Conservation (phyloP, 2,797 vertebrate species). For the Acrossocheilus fasciatus region DNA sequence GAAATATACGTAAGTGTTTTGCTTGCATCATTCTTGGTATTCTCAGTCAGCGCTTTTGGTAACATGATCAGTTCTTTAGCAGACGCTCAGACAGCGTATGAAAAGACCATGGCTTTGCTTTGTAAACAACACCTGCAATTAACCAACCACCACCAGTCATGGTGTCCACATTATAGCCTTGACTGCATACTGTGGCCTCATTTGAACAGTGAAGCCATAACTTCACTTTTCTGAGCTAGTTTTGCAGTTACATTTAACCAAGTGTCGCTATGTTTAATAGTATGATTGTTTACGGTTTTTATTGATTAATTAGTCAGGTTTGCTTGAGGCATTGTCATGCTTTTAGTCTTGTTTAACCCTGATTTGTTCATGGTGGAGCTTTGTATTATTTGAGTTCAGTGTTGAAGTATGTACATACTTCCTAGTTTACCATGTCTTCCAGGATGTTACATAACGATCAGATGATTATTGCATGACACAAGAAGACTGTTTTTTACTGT, state of each 20-base stretch:
- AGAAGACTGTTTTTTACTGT: background rate
- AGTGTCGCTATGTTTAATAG: background rate
- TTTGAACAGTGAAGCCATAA: background rate
- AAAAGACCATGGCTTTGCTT: constrained; percentile 24
- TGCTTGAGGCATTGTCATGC: background rate
- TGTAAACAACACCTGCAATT: constrained; percentile 39
- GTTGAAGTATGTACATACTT: background rate
- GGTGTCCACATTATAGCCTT: constrained; percentile 16
- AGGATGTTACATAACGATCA: constrained; percentile 43
- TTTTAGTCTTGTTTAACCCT: background rate
- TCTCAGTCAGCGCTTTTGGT: constrained; percentile 38
- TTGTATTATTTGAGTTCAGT: background rate
- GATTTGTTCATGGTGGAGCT: background rate
- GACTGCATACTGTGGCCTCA: background rate
- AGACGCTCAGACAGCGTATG: constrained; percentile 34
- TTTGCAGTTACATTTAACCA: background rate
- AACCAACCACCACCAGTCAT: constrained; percentile 17
- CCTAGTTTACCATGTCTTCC: constrained; percentile 17
- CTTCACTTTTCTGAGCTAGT: background rate
- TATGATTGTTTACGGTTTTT: background rate
- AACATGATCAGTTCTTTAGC: constrained; percentile 51
- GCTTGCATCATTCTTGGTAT: constrained; percentile 49
- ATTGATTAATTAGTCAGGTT: background rate
- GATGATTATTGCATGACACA: constrained; percentile 41
- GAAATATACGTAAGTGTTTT: constrained; percentile 33